Evolutionary conservation across 1,140 invertebrate genomes (phyloP), one percentile per base, ranked within the genome.

Genomic region (Asbolus verrucosus): DNA sequence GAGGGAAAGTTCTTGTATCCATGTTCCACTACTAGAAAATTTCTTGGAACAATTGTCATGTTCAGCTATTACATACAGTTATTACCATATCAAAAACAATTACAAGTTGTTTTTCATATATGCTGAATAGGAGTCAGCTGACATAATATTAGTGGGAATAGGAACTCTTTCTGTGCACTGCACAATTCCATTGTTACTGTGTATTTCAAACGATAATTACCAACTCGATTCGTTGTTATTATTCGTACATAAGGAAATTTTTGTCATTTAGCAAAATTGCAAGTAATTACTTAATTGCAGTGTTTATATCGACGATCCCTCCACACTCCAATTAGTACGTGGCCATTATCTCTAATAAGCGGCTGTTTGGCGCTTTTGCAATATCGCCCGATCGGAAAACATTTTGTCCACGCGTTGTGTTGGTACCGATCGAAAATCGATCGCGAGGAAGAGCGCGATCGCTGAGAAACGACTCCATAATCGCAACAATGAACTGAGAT

Each of bases 51-150:
- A 36, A 41, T 41, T 16, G 39, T 41, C 39, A 11, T 41, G 39
- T 41, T 14, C 39, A 15, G 4, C 33, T n/a, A 36, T 36, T 36
- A 11, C 33, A 36, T 14, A 16, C 39, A 5, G 33, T 38, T 41
- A 41, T 41, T 41, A 41, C 39, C 39, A 16, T 41, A 15, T 41
- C 39, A 41, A 41, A 18, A 41, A 41, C 39, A 41, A 41, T 41
- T 41, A 41, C 39, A 16, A 1, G n/a, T 11, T 11, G 33, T 41
- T 41, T 41, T 41, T 9, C 39, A 41, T 41, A 41, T 14, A 41
- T 2, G 39, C 2, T 41, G 39, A 41, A 41, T 41, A 36, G n/a
- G n/a, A 41, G 13, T 16, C 39, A 41, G 13, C 39, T 41, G 39
- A 41, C 39, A 41, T 16, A 41, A 41, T 16, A 41, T 41, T 41